Evolutionary conservation across 92 coral and sea anemone genomes (phyloP), one percentile per base, ranked within the genome.

Genomic region (Umimayanthus kanabou): DNA sequence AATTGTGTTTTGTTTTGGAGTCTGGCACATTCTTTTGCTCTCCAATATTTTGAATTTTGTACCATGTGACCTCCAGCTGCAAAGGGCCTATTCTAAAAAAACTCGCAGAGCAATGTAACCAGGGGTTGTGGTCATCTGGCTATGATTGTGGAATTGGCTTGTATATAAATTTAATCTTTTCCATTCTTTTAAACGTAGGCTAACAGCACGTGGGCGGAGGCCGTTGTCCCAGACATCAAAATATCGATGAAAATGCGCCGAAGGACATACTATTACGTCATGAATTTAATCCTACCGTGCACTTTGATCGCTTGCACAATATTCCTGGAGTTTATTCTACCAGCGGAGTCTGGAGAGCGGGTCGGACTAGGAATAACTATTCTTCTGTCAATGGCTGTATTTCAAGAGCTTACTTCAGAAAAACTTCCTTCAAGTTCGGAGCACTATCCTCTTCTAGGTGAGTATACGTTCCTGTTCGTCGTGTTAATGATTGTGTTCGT

Each of bases 351-450:
- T 26, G 98, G 98, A 23, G 98, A 95, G 83, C 94, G 98, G 69
- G 98, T 95, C 25, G 98, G 96, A 57, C 91, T 95, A 77, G 98
- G 98, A 9, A 95, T 95, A 29, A 95, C 98, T 22, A 95, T 95
- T 84, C 89, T 95, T 30, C 82, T 95, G 43, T 95, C 98, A 20
- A 95, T 95, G 98, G 98, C 98, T 22, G 98, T 95, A 22, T 95
- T 95, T 81, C 98, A 95, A 77, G 98, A 95, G 77, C 87, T 95
- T 67, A 95, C 98, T 33, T 95, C 98, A 85, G 98, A 95, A 86
- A 95, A 95, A 85, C 87, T 95, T 18, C 98, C 98, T 11, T 95
- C 98, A 10, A 95, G 98, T 89, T 95, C 98, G n/a, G 98, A 95
- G 81, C 98, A 95, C 83, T 95, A 91, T 70, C 98, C 98, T 23